Evolutionary conservation across 2,797 vertebrate genomes (phyloP).

Genomic region (Silurus aristotelis): DNA sequence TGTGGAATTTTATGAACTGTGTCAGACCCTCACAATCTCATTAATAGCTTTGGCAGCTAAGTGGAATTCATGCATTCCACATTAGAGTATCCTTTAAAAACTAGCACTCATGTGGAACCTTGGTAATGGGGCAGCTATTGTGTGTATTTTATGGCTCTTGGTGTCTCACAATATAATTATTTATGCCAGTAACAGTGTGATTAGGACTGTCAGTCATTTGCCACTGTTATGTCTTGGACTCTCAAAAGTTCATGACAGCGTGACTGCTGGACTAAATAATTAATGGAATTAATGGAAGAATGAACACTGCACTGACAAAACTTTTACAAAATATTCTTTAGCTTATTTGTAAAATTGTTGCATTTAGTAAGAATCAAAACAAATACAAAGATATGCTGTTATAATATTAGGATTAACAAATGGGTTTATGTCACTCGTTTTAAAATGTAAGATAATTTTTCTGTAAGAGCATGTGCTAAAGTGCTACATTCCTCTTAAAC

Average conservation of each 20-base stretch:
- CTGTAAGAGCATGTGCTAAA: not conserved
- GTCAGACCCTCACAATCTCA: not conserved
- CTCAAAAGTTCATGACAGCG: not conserved
- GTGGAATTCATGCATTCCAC: conserved; percentile 24
- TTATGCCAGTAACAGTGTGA: not conserved
- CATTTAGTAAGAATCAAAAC: not conserved
- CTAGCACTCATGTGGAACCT: conserved; percentile 24
- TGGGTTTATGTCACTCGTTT: not conserved
- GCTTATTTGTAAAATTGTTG: not conserved
- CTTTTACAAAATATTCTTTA: not conserved
- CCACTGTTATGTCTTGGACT: not conserved
- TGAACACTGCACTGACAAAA: not conserved
- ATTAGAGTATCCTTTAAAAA: conserved; percentile 12
- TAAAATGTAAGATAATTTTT: not conserved
- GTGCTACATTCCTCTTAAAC: not conserved
- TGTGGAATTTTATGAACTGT: conserved; percentile 15
- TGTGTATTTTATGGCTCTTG: conserved; percentile 15
- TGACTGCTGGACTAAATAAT: not conserved
- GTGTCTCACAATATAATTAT: conserved; percentile 15
- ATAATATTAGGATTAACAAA: not conserved
- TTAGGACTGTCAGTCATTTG: not conserved
- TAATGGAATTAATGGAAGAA: not conserved
- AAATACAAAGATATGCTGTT: not conserved
- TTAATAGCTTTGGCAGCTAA: conserved; percentile 15
- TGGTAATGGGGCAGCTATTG: conserved; percentile 18